A percentile compares a stretch with the other conserved stretches of the same genome.
Evolutionary conservation across 2,888 invertebrate species (phyloP).

Genomic region (Geotrupes spiniger): DNA sequence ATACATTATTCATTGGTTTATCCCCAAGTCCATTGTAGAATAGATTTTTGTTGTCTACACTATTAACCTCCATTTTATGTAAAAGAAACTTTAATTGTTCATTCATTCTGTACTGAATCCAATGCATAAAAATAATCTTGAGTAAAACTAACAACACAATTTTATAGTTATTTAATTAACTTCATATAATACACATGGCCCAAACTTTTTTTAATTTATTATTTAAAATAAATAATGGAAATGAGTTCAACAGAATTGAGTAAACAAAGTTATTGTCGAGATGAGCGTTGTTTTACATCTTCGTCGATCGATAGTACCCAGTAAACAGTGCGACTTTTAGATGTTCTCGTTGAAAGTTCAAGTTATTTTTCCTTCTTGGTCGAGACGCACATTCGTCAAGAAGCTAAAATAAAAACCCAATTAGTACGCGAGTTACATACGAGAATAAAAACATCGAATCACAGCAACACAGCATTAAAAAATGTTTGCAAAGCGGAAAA

Average conservation of each 20-base stretch:
- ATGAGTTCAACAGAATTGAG: neutral
- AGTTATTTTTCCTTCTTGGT: conserved; percentile 4
- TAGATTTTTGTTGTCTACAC: too few relatives aligned
- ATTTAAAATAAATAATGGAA: conserved; percentile 5
- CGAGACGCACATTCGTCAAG: neutral
- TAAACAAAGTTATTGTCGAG: conserved; percentile 1
- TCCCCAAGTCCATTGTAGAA: too few relatives aligned
- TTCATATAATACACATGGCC: conserved; percentile 2
- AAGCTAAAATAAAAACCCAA: conserved; percentile 1
- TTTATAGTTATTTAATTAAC: neutral
- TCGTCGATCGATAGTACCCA: conserved; percentile 1
- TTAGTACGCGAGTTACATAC: neutral
- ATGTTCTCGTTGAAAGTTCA: neutral
- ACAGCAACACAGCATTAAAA: neutral
- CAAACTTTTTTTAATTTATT: neutral
- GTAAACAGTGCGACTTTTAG: neutral
- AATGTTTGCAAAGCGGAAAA: conserved; percentile 1
- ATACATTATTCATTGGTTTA: too few relatives aligned
- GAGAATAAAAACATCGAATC: neutral
- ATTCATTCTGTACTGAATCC: too few relatives aligned
- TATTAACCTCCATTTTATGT: too few relatives aligned
- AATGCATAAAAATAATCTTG: too few relatives aligned
- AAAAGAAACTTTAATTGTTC: too few relatives aligned
- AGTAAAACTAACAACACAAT: too few relatives aligned
- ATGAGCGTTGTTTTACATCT: neutral